Conservation (phyloP, 2,113 vertebrate genomes). For the Sphaerodactylus townsendi region DNA sequence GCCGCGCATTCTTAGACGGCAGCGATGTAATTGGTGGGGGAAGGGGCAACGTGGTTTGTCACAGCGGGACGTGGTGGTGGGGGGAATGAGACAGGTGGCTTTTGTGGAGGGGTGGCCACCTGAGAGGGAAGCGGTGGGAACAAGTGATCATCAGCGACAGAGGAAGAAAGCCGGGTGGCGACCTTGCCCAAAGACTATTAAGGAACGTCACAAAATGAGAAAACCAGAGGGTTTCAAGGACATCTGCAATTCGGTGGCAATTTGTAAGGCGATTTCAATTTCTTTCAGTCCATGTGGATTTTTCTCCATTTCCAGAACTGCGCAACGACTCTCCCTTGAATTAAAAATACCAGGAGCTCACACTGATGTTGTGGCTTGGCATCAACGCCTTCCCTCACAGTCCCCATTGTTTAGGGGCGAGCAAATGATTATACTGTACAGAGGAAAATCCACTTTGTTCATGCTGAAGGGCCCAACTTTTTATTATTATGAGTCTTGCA, state of each 20-base stretch:
- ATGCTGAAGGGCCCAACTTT: no score
- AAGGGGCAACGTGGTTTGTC: background rate
- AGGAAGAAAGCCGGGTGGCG: background rate
- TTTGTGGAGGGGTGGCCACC: background rate
- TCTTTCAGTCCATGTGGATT: background rate
- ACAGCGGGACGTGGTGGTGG: no score
- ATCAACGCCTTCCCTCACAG: no score
- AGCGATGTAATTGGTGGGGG: background rate
- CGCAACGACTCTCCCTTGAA: no score
- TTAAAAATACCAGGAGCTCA: no score
- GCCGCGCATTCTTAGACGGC: background rate
- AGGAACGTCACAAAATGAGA: background rate
- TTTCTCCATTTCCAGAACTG: background rate
- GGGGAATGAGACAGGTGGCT: background rate
- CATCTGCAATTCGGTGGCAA: background rate
- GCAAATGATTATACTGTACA: no score
- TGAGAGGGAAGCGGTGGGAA: background rate
- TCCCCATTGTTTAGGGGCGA: no score
- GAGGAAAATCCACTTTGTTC: no score
- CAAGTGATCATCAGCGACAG: background rate
- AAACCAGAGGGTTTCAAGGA: background rate
- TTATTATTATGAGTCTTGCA: no score
- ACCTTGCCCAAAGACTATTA: background rate
- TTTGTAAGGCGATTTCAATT: background rate
- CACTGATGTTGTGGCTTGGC: no score